Conservation (phyloP, 2,113 vertebrate genomes). For the Glareola pratincola region DNA sequence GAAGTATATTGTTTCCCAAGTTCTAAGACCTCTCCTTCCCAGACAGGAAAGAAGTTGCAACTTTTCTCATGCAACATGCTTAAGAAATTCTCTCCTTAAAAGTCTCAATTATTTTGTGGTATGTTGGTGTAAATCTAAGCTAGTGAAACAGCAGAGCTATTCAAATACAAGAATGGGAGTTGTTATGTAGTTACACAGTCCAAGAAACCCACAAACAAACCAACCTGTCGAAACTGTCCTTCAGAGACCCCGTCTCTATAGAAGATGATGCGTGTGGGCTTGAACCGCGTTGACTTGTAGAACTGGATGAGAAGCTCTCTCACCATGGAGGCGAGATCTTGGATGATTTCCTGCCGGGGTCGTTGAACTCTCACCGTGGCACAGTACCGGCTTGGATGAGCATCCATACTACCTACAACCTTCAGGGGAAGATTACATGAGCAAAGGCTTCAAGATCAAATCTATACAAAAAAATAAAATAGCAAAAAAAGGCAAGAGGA, state of each 20-base stretch:
- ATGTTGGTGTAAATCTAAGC: background rate
- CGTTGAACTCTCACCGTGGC: slow-evolving; percentile 97
- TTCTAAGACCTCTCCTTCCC: background rate
- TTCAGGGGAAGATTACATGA: slow-evolving; percentile 40
- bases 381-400: slow-evolving; percentile 98
- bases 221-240: slow-evolving; percentile 97
- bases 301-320: slow-evolving; percentile 98
- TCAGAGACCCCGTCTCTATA: slow-evolving; percentile 93
- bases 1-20: background rate
- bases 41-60: background rate
- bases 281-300: slow-evolving; percentile 99
- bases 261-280: slow-evolving; percentile 98
- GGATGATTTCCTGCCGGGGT: slow-evolving; percentile 96
- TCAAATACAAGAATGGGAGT: background rate
- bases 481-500: background rate
- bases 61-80: background rate
- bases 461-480: background rate
- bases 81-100: background rate
- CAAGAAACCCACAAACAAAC: background rate
- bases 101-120: background rate
- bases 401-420: slow-evolving; percentile 99
- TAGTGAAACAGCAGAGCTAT: background rate
- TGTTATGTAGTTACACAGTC: rapidly evolving
- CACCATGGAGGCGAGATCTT: slow-evolving; percentile 98
- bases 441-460: background rate